Base-by-base conservation (phyloP, 2,113 vertebrate genomes). In the Indri indri region DNA sequence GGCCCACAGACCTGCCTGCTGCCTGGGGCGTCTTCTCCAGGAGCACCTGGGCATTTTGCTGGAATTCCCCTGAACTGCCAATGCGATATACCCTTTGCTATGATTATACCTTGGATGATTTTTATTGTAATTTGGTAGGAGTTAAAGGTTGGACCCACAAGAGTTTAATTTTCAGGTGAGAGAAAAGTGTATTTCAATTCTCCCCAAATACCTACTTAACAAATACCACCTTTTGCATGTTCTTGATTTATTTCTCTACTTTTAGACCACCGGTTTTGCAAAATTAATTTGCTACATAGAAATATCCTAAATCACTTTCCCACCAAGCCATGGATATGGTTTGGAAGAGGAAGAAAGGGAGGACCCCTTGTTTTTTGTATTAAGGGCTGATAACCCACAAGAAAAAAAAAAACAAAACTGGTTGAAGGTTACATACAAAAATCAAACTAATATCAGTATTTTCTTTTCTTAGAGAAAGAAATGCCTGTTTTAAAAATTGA, bases 131-230 rank as follows among this genome's bases (percentile, higher is more conserved):
- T 84, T 94, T 89, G 42, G 45, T 79, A 84, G 85, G 54, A 97
- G 96, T 90, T 96, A 96, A 96, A 47, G 81, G 25, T 82, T 94
- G 40, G 45, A 65, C 76, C 45, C 42, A 85, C 34, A 76, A 71
- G 74, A 90, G 59, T 97, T 96, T 95, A 90, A 96, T 94, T 96
- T 96, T 92, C 89, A 92, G 81, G 59, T 93, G 88, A 90, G 88
- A 95, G 66, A 88, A 65, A 92, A 81, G 65, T 88, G 77, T 92
- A 92, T 96, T 95, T 97, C 90, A 96, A 86, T 40, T 85, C 37
- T 90, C 59, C 71, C 63, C 4, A 94, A 92, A 94, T 94, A 92
- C 32, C 71, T 88, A 52, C 80, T 94, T 89, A 97, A 96, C 70
- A 94, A 95, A 84, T 63, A 81, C 47, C 63, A 73, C 77, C 65